Conservation (phyloP, 2,113 vertebrate genomes). For the Herpailurus yagouaroundi region DNA sequence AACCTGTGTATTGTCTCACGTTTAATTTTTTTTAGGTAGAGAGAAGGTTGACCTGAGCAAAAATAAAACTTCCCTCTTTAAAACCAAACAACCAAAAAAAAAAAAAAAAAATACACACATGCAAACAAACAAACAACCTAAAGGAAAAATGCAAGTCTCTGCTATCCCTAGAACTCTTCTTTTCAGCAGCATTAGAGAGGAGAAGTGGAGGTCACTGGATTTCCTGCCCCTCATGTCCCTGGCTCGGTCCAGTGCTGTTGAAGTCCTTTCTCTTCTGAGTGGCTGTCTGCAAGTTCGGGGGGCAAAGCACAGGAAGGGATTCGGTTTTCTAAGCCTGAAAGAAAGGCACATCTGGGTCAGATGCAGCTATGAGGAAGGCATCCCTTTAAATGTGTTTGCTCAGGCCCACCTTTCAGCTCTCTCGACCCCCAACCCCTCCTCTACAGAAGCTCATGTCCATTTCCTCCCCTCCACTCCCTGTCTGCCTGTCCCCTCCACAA, state of each 20-base stretch:
- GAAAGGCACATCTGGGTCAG: neutral
- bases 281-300: no score
- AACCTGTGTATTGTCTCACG: neutral
- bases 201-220: neutral
- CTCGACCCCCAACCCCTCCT: neutral
- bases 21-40: neutral
- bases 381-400: neutral
- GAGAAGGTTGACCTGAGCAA: neutral
- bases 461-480: neutral
- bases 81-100: neutral
- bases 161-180: neutral
- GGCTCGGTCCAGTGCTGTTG: fast-evolving
- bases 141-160: neutral
- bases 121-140: neutral
- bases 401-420: neutral
- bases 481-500: neutral
- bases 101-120: neutral
- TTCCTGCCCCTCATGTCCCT: fast-evolving
- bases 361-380: neutral
- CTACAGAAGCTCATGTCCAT: neutral
- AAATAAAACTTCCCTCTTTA: neutral
- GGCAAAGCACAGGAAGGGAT: neutral
- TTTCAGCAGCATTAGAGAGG: neutral
- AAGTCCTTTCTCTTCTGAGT: neutral
- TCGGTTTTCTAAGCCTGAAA: neutral